Percentiles rank a stretch among this genome's conserved stretches.
Conservation (phyloP, 2,888 invertebrate species). For the Cartodere bifasciata region DNA sequence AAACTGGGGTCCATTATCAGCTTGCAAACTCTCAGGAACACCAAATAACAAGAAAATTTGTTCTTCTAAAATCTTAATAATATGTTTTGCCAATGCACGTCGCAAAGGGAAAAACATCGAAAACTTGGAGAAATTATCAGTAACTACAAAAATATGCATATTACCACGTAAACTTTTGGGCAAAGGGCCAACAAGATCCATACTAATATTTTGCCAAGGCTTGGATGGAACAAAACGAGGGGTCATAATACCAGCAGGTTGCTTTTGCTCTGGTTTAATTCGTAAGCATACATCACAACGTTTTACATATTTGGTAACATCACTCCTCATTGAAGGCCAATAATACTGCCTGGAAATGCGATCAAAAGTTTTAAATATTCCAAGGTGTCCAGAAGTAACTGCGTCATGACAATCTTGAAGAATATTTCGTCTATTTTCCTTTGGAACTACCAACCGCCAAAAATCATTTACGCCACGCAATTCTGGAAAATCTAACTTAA, state of each 20-base stretch:
- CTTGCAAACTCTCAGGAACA: constrained; percentile 16
- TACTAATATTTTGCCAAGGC: constrained; percentile 14
- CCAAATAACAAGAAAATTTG: constrained; percentile 18
- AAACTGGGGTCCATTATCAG: constrained; percentile 21
- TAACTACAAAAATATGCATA: constrained; percentile 12
- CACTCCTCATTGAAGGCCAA: too few relatives aligned
- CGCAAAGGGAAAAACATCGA: constrained; percentile 16
- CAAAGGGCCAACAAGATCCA: constrained; percentile 14
- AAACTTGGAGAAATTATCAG: constrained; percentile 17
- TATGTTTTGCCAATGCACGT: constrained; percentile 12
- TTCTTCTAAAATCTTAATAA: constrained; percentile 14
- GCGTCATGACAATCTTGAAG: too few relatives aligned
- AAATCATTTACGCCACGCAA: too few relatives aligned
- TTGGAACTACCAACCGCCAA: too few relatives aligned
- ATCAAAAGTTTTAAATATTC: too few relatives aligned
- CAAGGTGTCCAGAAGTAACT: too few relatives aligned
- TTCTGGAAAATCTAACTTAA: too few relatives aligned
- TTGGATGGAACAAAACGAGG: constrained; percentile 2
- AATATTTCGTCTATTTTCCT: too few relatives aligned
- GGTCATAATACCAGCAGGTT: constrained; percentile 7
- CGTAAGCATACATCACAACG: constrained; percentile 7
- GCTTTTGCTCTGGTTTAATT: constrained; percentile 5
- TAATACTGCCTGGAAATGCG: too few relatives aligned
- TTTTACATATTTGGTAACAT: constrained; percentile 9
- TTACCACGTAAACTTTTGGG: constrained; percentile 9